A percentile compares a stretch with the other conserved stretches of the same genome.
These are phyloP conservation scores for Diorhabda sublineata DNA, from an alignment of 1,140 invertebrate species.

Conservation along the genomic window DNA sequence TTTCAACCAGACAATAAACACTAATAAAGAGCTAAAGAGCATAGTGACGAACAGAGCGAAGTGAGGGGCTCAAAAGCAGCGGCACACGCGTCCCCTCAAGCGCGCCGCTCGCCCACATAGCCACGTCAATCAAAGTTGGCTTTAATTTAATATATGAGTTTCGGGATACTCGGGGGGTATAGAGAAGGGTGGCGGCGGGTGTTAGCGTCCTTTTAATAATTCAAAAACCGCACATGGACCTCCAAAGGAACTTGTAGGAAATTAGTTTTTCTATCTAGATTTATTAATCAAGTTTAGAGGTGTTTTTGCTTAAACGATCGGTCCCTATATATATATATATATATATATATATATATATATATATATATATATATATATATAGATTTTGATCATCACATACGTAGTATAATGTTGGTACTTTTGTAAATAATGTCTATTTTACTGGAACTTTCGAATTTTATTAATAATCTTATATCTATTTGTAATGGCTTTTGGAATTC, in stretches of 20 bases:
- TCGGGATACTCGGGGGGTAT: not conserved
- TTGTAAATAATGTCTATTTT: too few species aligned
- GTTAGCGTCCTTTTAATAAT: not conserved
- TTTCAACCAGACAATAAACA: not conserved
- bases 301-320: too few species aligned
- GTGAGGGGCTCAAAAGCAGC: not conserved
- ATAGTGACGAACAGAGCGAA: not conserved
- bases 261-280: too few species aligned
- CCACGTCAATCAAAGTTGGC: not conserved
- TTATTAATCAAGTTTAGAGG: too few species aligned
- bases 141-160: slow-evolving; percentile 3
- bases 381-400: too few species aligned
- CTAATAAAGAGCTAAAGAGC: slow-evolving; percentile 2
- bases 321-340: too few species aligned
- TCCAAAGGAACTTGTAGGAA: not conserved
- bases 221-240: not conserved
- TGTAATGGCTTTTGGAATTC: slow-evolving; percentile 5
- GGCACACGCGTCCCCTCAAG: not conserved
- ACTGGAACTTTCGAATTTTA: too few species aligned
- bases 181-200: too few species aligned
- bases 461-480: too few species aligned
- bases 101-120: not conserved
- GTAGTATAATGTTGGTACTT: too few species aligned
- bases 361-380: too few species aligned
- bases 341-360: too few species aligned